A percentile compares a stretch with the other conserved stretches of the same genome.
Conservation (phyloP, 37 sponge, comb jelly and placozoan species). For the Oscarella lobularis region DNA sequence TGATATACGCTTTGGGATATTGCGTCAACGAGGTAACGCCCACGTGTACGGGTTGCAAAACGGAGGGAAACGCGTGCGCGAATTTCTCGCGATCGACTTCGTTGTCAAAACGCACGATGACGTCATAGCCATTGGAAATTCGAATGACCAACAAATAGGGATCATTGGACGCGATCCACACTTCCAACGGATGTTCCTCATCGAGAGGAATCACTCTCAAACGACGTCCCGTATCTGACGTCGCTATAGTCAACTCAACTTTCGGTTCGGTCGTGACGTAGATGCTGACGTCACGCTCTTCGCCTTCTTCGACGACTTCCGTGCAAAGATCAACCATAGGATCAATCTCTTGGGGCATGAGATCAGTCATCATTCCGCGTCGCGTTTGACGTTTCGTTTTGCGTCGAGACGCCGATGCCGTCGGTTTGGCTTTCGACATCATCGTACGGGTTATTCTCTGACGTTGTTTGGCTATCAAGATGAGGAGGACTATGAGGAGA, state of each 20-base stretch:
- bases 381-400: no score
- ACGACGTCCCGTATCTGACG: background rate
- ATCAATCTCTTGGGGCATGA: background rate
- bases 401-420: background rate
- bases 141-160: conserved; percentile 26
- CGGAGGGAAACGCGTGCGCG: conserved; percentile 10
- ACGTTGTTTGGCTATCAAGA: conserved; percentile 30
- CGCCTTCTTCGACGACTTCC: background rate
- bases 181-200: background rate
- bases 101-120: conserved; percentile 23
- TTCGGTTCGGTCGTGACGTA: background rate
- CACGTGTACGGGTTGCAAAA: background rate
- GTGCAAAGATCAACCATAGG: background rate
- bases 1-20: conserved; percentile 11
- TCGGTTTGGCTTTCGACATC: background rate
- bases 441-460: background rate
- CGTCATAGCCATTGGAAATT: conserved; percentile 60
- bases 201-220: background rate
- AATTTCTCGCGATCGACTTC: conserved; percentile 28
- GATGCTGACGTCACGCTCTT: background rate
- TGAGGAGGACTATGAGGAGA: conserved; percentile 33
- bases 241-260: background rate
- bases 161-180: conserved; percentile 32
- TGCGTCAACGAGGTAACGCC: background rate
- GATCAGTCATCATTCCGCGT: background rate